phyloP scores from a whole-genome alignment of 2,888 invertebrate species.

The Sarcophaga carnaria region DNA sequence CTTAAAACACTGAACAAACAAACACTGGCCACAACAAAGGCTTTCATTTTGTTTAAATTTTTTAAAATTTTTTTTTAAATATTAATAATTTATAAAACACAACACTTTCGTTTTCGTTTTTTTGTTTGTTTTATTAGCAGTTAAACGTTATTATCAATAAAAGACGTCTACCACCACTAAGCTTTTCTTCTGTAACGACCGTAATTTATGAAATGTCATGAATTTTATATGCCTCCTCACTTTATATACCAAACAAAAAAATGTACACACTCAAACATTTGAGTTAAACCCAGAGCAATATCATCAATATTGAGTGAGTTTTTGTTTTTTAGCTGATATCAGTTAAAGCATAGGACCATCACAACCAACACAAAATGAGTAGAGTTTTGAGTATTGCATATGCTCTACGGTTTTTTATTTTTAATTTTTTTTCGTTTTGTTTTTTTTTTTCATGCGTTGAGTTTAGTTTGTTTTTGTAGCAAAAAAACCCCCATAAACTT shows the following conservation, averaged over 20 bases:
- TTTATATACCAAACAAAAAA: conserved; percentile 77
- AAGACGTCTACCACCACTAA: conserved; percentile 2
- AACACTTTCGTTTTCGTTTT: conserved; percentile 74
- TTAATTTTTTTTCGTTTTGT: not conserved
- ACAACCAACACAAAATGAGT: conserved; percentile 9
- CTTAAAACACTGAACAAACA: conserved; percentile 80
- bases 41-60: conserved; percentile 76
- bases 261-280: conserved; percentile 45
- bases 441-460: not conserved
- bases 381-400: not conserved
- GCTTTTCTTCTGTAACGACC: conserved; percentile 69
- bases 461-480: conserved; percentile 13
- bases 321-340: not conserved
- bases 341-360: not conserved
- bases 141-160: conserved; percentile 36
- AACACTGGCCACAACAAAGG: conserved; percentile 82
- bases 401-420: conserved; percentile 26
- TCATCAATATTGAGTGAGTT: conserved; percentile 57
- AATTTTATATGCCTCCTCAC: conserved; percentile 76
- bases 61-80: not conserved
- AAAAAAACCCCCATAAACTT: conserved; percentile 6
- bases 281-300: conserved; percentile 50
- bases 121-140: no score
- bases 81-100: conserved; percentile 45
- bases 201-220: conserved; percentile 78